Percentiles rank a stretch among this genome's conserved stretches.
Conservation (phyloP, 1,140 invertebrate species). For the Nilaparvata lugens region DNA sequence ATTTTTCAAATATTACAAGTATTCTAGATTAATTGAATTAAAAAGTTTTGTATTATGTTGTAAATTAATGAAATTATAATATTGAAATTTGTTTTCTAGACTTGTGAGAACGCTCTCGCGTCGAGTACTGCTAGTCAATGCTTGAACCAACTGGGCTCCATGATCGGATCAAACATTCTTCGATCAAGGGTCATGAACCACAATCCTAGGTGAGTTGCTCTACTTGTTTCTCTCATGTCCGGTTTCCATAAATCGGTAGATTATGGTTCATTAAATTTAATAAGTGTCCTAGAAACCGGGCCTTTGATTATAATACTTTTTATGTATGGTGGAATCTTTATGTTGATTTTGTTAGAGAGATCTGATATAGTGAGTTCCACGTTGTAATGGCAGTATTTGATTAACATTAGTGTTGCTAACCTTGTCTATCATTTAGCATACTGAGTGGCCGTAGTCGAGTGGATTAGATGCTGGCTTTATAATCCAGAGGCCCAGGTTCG, state of each 20-base stretch:
- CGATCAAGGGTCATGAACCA: conserved; percentile 42
- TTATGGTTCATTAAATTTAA: not conserved
- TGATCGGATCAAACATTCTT: conserved; percentile 43
- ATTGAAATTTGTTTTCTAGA: conserved; percentile 34
- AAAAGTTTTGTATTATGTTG: no score
- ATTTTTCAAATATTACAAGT: no score
- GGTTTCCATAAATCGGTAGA: not conserved
- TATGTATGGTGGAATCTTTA: not conserved
- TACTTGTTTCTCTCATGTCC: no score
- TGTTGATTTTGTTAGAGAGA: not conserved
- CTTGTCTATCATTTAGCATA: no score
- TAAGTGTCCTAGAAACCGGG: not conserved
- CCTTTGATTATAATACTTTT: not conserved
- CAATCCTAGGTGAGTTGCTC: conserved; percentile 34
- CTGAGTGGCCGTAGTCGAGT: no score
- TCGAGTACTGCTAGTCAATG: conserved; percentile 43
- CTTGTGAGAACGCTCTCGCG: conserved; percentile 43
- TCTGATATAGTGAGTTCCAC: no score
- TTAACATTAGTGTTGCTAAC: no score
- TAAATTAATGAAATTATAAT: not conserved
- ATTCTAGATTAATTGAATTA: no score
- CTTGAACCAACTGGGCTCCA: conserved; percentile 37
- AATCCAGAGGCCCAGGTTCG: no score
- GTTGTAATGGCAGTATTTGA: no score
- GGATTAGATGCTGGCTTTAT: no score